phyloP scores from a whole-genome alignment of 1,140 invertebrate genomes.

The Rhizoglyphus robini region DNA sequence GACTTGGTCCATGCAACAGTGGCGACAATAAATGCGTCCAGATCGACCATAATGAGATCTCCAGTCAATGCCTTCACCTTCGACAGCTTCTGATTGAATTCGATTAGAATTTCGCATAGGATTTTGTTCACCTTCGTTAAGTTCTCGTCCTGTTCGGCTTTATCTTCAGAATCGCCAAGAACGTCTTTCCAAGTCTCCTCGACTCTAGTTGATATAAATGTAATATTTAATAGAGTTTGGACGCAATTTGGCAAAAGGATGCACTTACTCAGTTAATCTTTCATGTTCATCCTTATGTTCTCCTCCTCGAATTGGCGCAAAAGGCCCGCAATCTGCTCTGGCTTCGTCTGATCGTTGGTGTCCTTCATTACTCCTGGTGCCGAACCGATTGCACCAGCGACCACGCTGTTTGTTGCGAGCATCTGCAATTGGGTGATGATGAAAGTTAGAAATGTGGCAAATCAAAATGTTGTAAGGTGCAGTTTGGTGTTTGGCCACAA shows the following conservation, averaged over 20 bases:
- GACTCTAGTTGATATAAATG: constrained; percentile 49
- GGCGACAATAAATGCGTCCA: not conserved
- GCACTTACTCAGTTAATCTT: constrained; percentile 79
- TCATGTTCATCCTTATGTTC: constrained; percentile 78
- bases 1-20: no score
- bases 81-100: constrained; percentile 58
- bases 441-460: no score
- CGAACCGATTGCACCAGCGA: constrained; percentile 68
- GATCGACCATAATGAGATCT: constrained; percentile 3
- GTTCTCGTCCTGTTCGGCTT: constrained; percentile 69
- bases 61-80: not conserved
- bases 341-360: constrained; percentile 76
- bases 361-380: constrained; percentile 61
- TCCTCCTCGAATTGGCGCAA: constrained; percentile 68
- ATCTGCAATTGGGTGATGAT: constrained; percentile 40
- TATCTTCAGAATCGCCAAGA: constrained; percentile 70
- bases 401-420: constrained; percentile 71
- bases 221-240: not conserved
- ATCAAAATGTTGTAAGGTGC: no score
- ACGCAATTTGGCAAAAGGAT: constrained; percentile 10
- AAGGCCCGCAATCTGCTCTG: constrained; percentile 60
- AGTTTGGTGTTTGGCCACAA: no score
- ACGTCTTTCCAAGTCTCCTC: constrained; percentile 82
- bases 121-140: constrained; percentile 77
- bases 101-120: constrained; percentile 88